Conservation (phyloP, 2,113 vertebrate genomes). For the Phylloscopus trochilus region DNA sequence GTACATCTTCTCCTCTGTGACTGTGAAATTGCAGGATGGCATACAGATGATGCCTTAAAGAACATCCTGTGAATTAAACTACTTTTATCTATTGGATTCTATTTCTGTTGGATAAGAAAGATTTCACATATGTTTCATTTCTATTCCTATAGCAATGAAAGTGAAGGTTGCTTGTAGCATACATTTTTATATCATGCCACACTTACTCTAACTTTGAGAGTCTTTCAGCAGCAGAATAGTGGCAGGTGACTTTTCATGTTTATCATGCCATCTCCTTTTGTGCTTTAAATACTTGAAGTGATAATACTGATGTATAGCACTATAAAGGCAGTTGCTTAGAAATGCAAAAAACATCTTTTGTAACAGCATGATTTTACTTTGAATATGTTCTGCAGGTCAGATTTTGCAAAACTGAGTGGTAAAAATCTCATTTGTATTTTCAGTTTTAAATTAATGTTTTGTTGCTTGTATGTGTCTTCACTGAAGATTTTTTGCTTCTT, state of each 20-base stretch:
- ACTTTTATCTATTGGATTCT: neutral
- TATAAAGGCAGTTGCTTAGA: neutral
- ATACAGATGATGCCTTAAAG: neutral
- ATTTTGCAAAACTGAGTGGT: neutral
- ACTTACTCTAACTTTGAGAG: neutral
- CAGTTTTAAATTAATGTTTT: neutral
- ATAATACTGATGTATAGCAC: neutral
- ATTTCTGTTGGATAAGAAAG: neutral
- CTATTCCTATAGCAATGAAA: neutral
- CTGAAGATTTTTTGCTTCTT: neutral
- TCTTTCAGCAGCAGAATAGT: neutral
- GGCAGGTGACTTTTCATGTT: neutral
- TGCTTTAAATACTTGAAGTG: neutral
- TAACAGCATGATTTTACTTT: neutral
- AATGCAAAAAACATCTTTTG: neutral
- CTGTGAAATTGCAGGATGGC: neutral
- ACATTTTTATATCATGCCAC: neutral
- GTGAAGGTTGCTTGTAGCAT: neutral
- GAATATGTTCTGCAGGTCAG: neutral
- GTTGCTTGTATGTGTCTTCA: neutral
- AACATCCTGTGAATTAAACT: neutral
- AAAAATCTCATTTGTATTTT: neutral
- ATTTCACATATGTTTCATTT: neutral
- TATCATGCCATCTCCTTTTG: neutral
- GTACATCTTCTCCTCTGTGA: neutral